Conservation (phyloP, 2,888 invertebrate species). For the Oscheius myriophilus region DNA sequence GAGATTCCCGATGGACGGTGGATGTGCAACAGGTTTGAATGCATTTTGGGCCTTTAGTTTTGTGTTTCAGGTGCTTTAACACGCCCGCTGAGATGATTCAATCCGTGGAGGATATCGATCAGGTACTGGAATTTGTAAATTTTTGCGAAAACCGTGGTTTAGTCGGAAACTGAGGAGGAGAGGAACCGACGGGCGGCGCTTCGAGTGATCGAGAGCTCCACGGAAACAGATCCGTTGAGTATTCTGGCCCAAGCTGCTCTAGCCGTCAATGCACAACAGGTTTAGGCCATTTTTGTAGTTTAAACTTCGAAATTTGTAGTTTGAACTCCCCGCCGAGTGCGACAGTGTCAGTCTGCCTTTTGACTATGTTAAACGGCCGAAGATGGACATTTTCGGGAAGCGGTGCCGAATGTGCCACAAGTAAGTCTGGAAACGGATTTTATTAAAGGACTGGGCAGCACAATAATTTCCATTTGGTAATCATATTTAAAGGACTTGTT, state of each 20-base stretch:
- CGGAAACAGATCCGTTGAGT: slow-evolving; percentile 15
- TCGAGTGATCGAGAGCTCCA: slow-evolving; percentile 7
- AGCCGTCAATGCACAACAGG: slow-evolving; percentile 22
- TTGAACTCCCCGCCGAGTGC: slow-evolving; percentile 20
- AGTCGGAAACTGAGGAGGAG: slow-evolving; percentile 17
- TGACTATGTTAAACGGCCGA: slow-evolving; percentile 12
- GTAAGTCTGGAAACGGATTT: background rate
- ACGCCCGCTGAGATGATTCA: slow-evolving; percentile 15
- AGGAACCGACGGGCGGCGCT: slow-evolving; percentile 15
- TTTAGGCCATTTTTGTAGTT: background rate
- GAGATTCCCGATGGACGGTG: slow-evolving; percentile 79
- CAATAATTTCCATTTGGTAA: too few species aligned
- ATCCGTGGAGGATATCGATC: slow-evolving; percentile 12
- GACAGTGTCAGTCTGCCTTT: slow-evolving; percentile 10
- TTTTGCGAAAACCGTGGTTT: too few species aligned
- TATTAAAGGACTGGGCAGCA: too few species aligned
- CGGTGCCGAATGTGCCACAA: slow-evolving; percentile 16
- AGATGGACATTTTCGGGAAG: slow-evolving; percentile 6
- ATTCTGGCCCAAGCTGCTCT: slow-evolving; percentile 23
- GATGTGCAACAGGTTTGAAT: slow-evolving; percentile 23
- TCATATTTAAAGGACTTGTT: too few species aligned
- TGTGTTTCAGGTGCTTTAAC: background rate
- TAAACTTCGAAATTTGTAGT: slow-evolving; percentile 6
- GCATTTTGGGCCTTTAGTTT: background rate
- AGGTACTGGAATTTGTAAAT: too few species aligned